Evolutionary conservation across 2,113 vertebrate genomes (phyloP).

Genomic region (Caretta caretta): DNA sequence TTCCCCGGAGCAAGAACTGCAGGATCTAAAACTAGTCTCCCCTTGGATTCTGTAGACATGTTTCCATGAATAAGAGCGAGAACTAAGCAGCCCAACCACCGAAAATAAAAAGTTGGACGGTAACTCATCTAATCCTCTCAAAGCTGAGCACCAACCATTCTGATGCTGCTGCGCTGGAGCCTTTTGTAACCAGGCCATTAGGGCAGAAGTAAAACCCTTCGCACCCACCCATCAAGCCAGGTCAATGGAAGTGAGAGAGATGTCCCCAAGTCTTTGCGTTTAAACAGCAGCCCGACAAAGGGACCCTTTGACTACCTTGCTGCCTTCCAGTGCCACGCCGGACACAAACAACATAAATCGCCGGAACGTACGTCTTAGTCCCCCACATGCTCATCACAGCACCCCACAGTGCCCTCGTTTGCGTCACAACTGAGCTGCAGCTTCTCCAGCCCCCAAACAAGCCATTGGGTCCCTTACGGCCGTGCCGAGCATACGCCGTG

Average conservation of each 20-base stretch:
- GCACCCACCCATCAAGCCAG: background rate
- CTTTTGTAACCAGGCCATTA: background rate
- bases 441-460: background rate
- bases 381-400: background rate
- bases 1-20: background rate
- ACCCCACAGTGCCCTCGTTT: background rate
- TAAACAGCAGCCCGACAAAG: conserved; percentile 8
- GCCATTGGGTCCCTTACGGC: background rate
- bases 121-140: background rate
- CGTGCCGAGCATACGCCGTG: background rate
- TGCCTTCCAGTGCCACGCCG: background rate
- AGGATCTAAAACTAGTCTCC: background rate
- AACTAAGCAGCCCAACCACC: conserved; percentile 18
- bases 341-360: conserved; percentile 8
- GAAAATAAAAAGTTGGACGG: conserved; percentile 1
- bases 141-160: background rate
- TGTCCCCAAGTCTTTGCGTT: background rate
- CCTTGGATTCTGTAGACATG: conserved; percentile 48
- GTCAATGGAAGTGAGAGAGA: conserved; percentile 14
- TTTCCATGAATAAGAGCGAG: conserved; percentile 34
- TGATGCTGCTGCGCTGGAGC: background rate
- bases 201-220: background rate
- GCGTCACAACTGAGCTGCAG: background rate
- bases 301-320: background rate
- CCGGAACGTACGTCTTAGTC: background rate